phyloP scores from a whole-genome alignment of 2,888 invertebrate genomes.

The Siphlonurus alternatus region DNA sequence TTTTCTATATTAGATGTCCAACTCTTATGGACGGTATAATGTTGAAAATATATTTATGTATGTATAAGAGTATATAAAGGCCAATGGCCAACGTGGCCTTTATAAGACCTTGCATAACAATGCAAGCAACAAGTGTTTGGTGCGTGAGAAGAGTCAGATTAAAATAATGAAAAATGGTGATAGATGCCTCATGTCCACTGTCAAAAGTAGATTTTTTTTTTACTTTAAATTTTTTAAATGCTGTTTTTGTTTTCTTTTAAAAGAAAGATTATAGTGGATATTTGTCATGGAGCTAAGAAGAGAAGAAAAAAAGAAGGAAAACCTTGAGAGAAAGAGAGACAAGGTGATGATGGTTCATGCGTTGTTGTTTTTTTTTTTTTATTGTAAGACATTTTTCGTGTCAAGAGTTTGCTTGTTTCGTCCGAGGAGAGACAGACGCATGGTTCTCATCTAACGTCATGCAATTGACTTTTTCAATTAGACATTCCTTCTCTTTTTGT shows the following conservation, averaged over 20 bases:
- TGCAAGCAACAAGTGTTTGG: slow-evolving; percentile 1
- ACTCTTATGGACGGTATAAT: not conserved
- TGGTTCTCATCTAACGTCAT: not conserved
- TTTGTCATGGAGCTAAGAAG: not conserved
- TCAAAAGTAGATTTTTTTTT: not conserved
- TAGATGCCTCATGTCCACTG: not conserved
- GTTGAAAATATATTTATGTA: not conserved
- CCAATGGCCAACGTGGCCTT: slow-evolving; percentile 3
- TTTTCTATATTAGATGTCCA: not conserved
- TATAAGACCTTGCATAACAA: slow-evolving; percentile 2
- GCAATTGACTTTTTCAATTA: no score
- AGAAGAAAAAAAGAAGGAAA: not conserved
- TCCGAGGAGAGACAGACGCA: not conserved
- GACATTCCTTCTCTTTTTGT: no score
- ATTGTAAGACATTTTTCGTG: not conserved
- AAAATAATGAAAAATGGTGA: not conserved
- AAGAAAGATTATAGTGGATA: not conserved
- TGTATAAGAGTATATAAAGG: not conserved
- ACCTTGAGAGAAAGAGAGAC: not conserved
- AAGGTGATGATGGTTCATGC: not conserved
- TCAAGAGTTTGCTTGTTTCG: not conserved
- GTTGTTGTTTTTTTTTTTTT: not conserved
- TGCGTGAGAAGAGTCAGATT: not conserved
- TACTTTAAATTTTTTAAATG: not conserved
- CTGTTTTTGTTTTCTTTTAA: not conserved